These are phyloP conservation scores for Galeruca laticollis DNA, from an alignment of 2,888 invertebrate species.

Conservation along the genomic window DNA sequence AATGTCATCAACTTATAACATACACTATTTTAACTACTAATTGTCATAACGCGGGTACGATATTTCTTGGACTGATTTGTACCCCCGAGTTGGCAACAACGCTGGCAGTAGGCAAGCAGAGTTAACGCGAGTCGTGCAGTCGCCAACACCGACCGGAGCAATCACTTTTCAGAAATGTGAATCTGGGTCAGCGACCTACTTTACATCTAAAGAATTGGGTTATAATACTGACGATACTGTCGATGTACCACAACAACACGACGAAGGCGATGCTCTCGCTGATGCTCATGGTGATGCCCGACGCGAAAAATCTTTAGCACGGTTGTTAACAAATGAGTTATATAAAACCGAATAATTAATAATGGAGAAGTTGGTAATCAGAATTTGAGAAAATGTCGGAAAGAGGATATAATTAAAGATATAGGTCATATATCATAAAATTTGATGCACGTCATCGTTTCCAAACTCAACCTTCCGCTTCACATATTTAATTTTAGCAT, in stretches of 20 bases:
- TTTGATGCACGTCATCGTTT: too few species aligned
- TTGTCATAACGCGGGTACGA: too few species aligned
- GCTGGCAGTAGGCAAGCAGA: not conserved
- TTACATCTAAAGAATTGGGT: constrained; percentile 58
- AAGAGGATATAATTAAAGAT: too few species aligned
- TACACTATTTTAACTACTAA: too few species aligned
- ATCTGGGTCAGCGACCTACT: constrained; percentile 57
- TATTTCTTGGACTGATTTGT: not conserved
- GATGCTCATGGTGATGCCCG: not conserved
- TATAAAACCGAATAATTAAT: not conserved
- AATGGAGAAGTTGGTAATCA: not conserved
- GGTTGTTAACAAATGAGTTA: not conserved
- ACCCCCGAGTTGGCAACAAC: not conserved
- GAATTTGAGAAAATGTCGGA: not conserved
- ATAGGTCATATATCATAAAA: too few species aligned
- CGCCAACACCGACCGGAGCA: constrained; percentile 33
- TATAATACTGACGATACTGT: constrained; percentile 38
- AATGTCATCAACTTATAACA: too few species aligned
- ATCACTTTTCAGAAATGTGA: constrained; percentile 54
- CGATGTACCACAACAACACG: constrained; percentile 17
- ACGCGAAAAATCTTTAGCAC: not conserved
- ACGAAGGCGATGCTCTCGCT: constrained; percentile 7
- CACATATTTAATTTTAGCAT: too few species aligned
- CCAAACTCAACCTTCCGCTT: too few species aligned
- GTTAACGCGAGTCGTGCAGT: constrained; percentile 15